Conservation (phyloP, 2,888 invertebrate genomes). For the Coelopa pilipes region DNA sequence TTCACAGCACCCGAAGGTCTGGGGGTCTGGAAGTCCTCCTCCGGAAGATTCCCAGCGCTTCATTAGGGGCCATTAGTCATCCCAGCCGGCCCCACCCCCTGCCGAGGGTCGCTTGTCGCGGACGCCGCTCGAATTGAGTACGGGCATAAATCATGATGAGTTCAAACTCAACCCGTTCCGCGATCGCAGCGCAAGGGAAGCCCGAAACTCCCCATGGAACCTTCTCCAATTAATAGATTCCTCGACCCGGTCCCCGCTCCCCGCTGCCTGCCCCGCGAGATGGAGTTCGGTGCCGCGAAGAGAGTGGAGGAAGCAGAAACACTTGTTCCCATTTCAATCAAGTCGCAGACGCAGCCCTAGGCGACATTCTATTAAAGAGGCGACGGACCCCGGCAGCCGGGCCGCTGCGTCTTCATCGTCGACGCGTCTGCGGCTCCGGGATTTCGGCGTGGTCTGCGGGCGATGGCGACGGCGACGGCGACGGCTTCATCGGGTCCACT, state of each 20-base stretch:
- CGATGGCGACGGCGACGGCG: neutral
- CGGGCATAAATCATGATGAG: constrained; percentile 11
- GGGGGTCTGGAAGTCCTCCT: too few relatives aligned
- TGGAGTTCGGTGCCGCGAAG: neutral
- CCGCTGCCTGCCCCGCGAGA: neutral
- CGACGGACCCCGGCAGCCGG: neutral
- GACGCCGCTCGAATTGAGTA: constrained; percentile 12
- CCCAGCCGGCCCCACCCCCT: too few relatives aligned
- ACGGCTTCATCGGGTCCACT: neutral
- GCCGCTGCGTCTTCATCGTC: too few relatives aligned
- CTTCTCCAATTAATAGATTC: constrained; percentile 10
- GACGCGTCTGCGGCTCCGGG: neutral
- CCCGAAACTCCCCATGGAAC: neutral
- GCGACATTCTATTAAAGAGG: constrained; percentile 20
- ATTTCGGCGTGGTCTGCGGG: neutral
- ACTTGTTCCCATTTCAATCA: constrained; percentile 20
- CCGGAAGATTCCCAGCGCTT: too few relatives aligned
- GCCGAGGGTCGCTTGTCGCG: too few relatives aligned
- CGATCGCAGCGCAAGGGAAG: too few relatives aligned
- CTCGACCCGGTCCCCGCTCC: neutral
- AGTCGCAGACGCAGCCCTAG: neutral
- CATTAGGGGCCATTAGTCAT: too few relatives aligned
- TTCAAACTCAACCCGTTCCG: neutral
- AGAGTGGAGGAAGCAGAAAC: neutral
- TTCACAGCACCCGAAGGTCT: too few relatives aligned